Evolutionary conservation across 1,140 invertebrate genomes (phyloP), one percentile per base, ranked within the genome.

Genomic region (Melipona quadrifasciata): DNA sequence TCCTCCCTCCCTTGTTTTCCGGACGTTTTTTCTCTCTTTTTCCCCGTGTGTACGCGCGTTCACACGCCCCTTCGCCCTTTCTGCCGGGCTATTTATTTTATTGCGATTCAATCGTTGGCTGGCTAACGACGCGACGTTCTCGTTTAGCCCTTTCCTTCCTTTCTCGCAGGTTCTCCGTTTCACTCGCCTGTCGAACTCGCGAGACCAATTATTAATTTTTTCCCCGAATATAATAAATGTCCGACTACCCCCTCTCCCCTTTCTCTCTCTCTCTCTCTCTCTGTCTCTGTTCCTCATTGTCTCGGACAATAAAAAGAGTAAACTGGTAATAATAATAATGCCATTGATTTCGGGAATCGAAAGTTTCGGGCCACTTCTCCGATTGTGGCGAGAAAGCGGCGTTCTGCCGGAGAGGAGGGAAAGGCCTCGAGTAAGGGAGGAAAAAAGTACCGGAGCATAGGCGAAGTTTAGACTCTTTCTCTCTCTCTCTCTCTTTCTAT

Each of bases 291-390:
- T 73, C 70, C 71, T 72, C 78, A 80, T 80, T 80, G 82, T 84
- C 82, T 79, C 47, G 82, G 34, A 84, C 71, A 74, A 84, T 80
- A 80, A 86, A 82, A 76, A 74, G 84, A 91, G 87, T 92, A 90
- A 92, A 92, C 87, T 89, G 87, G 87, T 87, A 90, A 90, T 89
- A 92, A 91, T 92, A 92, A 93, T 92, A 92, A 93, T 91, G 90
- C 85, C 92, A 89, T 91, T 91, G 90, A 92, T 92, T 91, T 81
- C 57, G 65, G 55, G 81, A 84, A 77, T 84, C 85, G 85, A 83
- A 86, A 86, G 67, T 83, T 86, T 77, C 55, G 27, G 61, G 74
- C 75, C 80, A 78, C 85, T 78, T 77, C 68, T 58, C 47, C 64
- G 82, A 84, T 79, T 84, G 75, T 82, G 81, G 80, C 82, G 85